A percentile compares a stretch with the other conserved stretches of the same genome.
Conservation (phyloP, 2,113 vertebrate genomes). For the Struthio camelus region DNA sequence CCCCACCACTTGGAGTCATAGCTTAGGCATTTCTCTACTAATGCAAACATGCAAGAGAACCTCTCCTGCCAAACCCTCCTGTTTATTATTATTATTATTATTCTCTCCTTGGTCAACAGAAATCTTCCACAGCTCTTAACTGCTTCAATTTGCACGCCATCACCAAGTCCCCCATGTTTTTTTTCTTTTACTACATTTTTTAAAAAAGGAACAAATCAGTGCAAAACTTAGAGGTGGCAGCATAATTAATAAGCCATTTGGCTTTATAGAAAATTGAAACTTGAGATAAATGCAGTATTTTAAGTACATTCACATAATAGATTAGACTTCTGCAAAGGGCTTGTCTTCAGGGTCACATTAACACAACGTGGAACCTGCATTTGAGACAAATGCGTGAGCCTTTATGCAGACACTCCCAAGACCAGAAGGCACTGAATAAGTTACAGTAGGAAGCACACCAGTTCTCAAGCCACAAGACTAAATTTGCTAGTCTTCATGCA, state of each 20-base stretch:
- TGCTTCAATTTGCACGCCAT: not conserved
- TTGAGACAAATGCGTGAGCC: not conserved
- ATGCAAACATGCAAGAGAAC: not conserved
- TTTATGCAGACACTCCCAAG: not conserved
- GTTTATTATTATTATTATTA: not conserved
- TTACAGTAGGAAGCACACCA: not conserved
- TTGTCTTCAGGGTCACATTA: not conserved
- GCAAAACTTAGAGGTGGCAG: not conserved
- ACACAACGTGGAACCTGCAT: not conserved
- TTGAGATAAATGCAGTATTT: not conserved
- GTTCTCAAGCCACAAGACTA: not conserved
- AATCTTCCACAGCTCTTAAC: not conserved
- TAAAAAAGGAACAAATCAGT: not conserved
- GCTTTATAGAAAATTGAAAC: not conserved
- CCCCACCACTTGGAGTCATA: not conserved
- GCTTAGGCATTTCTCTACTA: not conserved
- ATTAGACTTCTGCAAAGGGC: not conserved
- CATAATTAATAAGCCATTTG: not conserved
- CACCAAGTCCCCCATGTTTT: not conserved
- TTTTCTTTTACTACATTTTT: not conserved
- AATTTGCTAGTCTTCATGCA: not conserved
- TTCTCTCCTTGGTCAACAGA: not conserved
- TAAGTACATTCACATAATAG: not conserved
- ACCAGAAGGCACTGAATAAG: not conserved
- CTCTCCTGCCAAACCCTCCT: not conserved